A percentile compares a stretch with the other conserved stretches of the same genome.
Evolutionary conservation across 1,140 invertebrate genomes (phyloP).

Genomic region (Hirudo medicinalis): DNA sequence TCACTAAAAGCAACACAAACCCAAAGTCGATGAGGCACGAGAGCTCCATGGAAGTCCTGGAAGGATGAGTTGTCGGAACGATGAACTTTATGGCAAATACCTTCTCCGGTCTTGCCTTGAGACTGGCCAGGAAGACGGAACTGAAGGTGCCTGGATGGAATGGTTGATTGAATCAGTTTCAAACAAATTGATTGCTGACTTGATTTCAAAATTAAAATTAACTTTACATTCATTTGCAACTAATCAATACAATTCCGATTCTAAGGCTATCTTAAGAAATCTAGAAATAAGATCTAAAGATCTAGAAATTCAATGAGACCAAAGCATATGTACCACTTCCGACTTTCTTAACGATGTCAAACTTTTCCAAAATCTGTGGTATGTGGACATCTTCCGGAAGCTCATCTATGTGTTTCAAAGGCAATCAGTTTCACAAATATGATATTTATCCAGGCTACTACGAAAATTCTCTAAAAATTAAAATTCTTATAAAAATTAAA

Average conservation of each 20-base stretch:
- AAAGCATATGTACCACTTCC: too few species aligned
- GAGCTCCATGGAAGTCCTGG: constrained; percentile 60
- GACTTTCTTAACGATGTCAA: too few species aligned
- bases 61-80: constrained; percentile 64
- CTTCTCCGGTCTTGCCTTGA: constrained; percentile 47
- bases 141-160: constrained; percentile 57
- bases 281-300: too few species aligned
- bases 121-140: constrained; percentile 59
- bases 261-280: background rate
- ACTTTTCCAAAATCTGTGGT: too few species aligned
- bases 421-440: too few species aligned
- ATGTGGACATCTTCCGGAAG: too few species aligned
- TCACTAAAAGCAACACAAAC: constrained; percentile 40
- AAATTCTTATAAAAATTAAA: too few species aligned
- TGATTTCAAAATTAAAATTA: background rate
- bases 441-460: too few species aligned
- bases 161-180: background rate
- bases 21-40: constrained; percentile 65
- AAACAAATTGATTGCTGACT: background rate
- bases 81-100: constrained; percentile 66
- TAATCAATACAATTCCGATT: background rate
- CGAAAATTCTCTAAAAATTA: too few species aligned
- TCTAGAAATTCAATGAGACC: background rate
- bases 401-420: too few species aligned
- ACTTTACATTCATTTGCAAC: background rate